Conservation (phyloP, 2,888 invertebrate genomes). For the Lordiphosa andalusiaca region DNA sequence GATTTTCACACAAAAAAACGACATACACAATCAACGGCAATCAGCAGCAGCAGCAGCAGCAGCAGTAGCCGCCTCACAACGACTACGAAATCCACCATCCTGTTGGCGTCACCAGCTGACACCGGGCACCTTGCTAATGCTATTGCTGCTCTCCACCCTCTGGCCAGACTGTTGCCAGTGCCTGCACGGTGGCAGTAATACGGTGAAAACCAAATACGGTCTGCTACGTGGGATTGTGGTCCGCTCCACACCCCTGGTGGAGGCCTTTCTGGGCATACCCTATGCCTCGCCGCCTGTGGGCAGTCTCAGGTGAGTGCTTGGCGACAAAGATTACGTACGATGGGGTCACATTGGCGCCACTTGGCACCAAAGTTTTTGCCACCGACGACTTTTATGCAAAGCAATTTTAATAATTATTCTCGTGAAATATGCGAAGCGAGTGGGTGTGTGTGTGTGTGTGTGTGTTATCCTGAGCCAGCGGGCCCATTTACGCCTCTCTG, state of each 20-base stretch:
- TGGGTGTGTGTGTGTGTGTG: conserved; percentile 12
- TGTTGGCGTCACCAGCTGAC: conserved; percentile 41
- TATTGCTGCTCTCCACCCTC: conserved; percentile 68
- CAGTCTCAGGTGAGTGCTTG: conserved; percentile 86
- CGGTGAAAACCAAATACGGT: conserved; percentile 94
- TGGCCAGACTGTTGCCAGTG: conserved; percentile 73
- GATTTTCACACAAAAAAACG: conserved; percentile 53
- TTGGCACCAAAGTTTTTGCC: conserved; percentile 34
- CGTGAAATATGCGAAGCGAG: conserved; percentile 46
- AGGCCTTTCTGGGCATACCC: conserved; percentile 95
- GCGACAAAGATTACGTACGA: conserved; percentile 17
- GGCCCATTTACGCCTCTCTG: conserved; percentile 26
- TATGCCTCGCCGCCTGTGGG: conserved; percentile 96
- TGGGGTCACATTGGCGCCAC: conserved; percentile 17
- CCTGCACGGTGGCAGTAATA: conserved; percentile 81
- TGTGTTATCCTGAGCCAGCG: conserved; percentile 4
- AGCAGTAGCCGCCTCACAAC: conserved; percentile 16
- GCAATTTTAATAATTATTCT: conserved; percentile 72
- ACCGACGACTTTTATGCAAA: conserved; percentile 42
- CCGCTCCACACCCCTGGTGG: conserved; percentile 89
- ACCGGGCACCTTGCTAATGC: conserved; percentile 44
- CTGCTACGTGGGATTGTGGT: conserved; percentile 91
- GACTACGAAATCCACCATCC: conserved; percentile 21
- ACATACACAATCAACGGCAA: conserved; percentile 19
- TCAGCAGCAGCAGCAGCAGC: conserved; percentile 25